A percentile compares a stretch with the other conserved stretches of the same genome.
phyloP scores from a whole-genome alignment of 1,140 invertebrate species.

The Camponotus pennsylvanicus region DNA sequence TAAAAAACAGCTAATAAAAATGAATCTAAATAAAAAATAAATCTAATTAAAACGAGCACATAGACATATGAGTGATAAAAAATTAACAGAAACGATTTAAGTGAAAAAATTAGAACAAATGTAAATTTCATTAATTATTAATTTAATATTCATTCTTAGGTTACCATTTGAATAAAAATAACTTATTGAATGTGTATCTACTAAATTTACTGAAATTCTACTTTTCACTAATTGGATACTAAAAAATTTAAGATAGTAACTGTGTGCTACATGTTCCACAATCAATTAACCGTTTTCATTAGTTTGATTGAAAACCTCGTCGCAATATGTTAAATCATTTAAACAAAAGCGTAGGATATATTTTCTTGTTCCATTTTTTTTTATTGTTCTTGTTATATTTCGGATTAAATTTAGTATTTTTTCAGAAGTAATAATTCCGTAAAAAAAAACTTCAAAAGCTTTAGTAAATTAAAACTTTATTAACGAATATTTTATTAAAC shows the following conservation, averaged over 20 bases:
- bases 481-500: slow-evolving; percentile 7
- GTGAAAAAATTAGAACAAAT: background rate
- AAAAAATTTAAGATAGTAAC: background rate
- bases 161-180: no score
- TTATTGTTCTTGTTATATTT: background rate
- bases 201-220: background rate
- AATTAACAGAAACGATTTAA: background rate
- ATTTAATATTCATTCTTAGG: no score
- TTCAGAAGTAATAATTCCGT: background rate
- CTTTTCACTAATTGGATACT: background rate
- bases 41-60: background rate
- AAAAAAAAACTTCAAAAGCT: background rate
- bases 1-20: no score
- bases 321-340: background rate
- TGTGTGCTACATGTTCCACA: background rate
- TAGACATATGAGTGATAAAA: background rate
- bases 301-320: background rate
- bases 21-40: no score
- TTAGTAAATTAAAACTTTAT: background rate
- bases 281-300: background rate
- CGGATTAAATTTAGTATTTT: background rate
- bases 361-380: background rate
- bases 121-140: background rate
- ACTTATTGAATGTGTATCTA: no score
- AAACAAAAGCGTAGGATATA: background rate